Base-by-base conservation (phyloP, 2,888 invertebrate genomes). In the Hydropsyche betteni region DNA sequence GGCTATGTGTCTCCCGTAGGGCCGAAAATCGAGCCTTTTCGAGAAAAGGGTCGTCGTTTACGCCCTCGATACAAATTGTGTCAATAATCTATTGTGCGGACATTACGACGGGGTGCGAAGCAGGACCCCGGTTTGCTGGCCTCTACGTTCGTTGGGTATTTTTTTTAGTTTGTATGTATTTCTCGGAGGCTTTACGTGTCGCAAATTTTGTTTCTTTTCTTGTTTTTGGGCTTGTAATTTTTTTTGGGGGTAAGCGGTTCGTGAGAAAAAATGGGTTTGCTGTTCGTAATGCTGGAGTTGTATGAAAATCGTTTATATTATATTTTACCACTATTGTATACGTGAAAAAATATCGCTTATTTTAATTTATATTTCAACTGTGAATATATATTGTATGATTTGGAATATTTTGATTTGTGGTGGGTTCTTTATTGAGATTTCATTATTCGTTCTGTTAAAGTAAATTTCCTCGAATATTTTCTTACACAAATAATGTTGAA, bases 11-110 rank as follows among this genome's bases (percentile, higher is more conserved):
- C 61, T 71, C 34, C 68, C n/a, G 10, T 64, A 36, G 24, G 36
- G 36, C 24, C 33, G 61, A 24, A 61, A 53, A 74, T 74, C 68
- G 52, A 52, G 50, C 33, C 52, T 34, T 14, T 12, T 33, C 6
- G 8, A 5, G 74, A 44, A 68, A 52, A 73, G 58, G 70, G 58
- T 12, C 76, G 12, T 74, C 76, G 74, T 76, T 70, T 76, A 74
- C 74, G 64, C 69, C 64, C 58, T 58, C 64, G 24, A 76, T 76
- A 74, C 74, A 74, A 74, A 74, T 71, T 74, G 76, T 71, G 74
- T 76, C 76, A 76, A 76, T 76, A 76, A 76, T 76, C 74, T 76
- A 76, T 76, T 68, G 68, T 52, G 24, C 24, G 58, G 58, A 58
- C 58, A 58, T 58, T 58, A 16, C 58, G 58, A 58, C 24, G 16